Percentiles rank a stretch among this genome's conserved stretches.
Evolutionary conservation across 2,797 vertebrate genomes (phyloP).

Genomic region (Pterois miles): DNA sequence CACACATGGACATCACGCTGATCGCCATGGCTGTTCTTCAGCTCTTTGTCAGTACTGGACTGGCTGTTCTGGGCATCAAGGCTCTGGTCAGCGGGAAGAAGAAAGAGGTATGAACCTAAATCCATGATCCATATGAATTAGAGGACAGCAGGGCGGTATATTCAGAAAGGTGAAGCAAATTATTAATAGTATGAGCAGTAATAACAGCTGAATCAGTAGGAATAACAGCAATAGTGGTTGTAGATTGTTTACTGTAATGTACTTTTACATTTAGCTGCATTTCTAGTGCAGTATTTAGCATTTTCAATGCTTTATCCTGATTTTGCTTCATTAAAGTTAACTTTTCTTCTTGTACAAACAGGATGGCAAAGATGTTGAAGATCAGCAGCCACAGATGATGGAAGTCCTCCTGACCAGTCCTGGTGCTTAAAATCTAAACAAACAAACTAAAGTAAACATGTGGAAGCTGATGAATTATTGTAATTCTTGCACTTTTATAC

Average conservation of each 20-base stretch:
- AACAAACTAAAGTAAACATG: neutral
- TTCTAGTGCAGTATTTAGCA: neutral
- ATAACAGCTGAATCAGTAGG: neutral
- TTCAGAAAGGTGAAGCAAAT: neutral
- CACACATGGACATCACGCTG: constrained; percentile 62
- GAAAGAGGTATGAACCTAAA: constrained; percentile 30
- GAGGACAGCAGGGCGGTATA: neutral
- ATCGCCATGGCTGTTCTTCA: constrained; percentile 66
- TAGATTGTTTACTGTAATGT: too few relatives aligned
- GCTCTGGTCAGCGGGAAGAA: constrained; percentile 30
- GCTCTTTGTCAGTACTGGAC: constrained; percentile 58
- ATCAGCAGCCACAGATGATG: neutral
- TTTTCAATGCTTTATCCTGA: neutral
- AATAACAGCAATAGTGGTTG: neutral
- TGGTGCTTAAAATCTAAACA: neutral
- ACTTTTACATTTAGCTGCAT: neutral
- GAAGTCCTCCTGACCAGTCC: neutral
- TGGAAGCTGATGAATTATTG: neutral
- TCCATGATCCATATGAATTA: neutral
- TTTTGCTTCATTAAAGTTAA: neutral
- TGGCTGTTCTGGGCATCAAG: constrained; percentile 49
- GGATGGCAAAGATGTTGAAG: neutral
- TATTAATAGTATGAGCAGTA: neutral
- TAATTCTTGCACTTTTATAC: neutral
- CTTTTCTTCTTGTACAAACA: neutral